These are phyloP conservation scores for Neodiprion virginianus DNA, from an alignment of 1,140 invertebrate species.

Conservation along the genomic window DNA sequence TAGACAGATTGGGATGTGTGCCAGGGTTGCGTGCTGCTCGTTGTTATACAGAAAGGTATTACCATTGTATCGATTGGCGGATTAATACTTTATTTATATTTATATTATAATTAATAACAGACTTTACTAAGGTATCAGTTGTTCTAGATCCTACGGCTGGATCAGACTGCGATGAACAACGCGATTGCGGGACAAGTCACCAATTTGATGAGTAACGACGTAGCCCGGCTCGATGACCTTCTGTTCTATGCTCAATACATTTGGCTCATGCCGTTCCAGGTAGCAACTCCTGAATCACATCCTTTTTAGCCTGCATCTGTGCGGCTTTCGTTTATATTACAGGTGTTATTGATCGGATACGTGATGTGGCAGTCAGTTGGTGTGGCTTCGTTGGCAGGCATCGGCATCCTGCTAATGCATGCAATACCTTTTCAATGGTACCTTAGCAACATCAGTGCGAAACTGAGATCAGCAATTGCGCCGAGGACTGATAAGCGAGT, in stretches of 20 bases:
- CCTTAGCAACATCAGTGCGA: conserved; percentile 63
- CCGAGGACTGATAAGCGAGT: conserved; percentile 74
- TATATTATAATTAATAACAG: no score
- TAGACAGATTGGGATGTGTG: conserved; percentile 66
- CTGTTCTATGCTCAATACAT: conserved; percentile 62
- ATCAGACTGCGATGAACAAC: conserved; percentile 67
- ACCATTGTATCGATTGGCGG: no score
- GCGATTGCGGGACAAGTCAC: conserved; percentile 84
- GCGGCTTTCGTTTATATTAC: conserved; percentile 12
- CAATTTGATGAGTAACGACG: conserved; percentile 84
- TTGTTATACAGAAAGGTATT: conserved; percentile 70
- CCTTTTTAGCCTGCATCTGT: background rate
- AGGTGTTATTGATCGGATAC: conserved; percentile 60
- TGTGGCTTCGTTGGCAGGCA: conserved; percentile 73
- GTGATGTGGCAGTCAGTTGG: conserved; percentile 76
- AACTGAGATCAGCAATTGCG: conserved; percentile 66
- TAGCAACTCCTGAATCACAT: conserved; percentile 19
- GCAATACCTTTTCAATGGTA: conserved; percentile 74
- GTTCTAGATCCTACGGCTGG: conserved; percentile 69
- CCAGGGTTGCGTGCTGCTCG: conserved; percentile 66
- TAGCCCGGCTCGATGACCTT: conserved; percentile 66
- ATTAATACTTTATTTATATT: background rate
- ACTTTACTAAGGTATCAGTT: conserved; percentile 27
- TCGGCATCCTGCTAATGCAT: conserved; percentile 66
- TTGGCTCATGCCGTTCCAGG: conserved; percentile 57